phyloP scores from a whole-genome alignment of 2,888 invertebrate genomes.

The Lamproptera curius region DNA sequence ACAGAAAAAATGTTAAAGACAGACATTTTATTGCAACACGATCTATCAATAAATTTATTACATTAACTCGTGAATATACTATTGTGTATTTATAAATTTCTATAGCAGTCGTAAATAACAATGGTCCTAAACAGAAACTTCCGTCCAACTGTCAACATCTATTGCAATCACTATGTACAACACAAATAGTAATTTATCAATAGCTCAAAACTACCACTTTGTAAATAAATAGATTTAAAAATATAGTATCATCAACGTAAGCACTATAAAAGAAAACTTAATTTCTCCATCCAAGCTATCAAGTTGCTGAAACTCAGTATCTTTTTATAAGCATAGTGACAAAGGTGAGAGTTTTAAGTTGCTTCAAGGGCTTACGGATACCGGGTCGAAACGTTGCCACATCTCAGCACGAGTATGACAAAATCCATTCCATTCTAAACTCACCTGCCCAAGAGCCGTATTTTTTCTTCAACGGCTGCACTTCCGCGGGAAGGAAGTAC shows the following conservation, averaged over 20 bases:
- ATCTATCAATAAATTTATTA: no score
- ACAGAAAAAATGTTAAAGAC: no score
- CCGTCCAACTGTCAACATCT: no score
- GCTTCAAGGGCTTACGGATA: neutral
- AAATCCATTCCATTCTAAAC: conserved; percentile 36
- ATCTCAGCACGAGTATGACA: neutral
- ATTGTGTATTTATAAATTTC: no score
- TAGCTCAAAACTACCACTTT: neutral
- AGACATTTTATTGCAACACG: no score
- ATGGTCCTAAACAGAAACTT: no score
- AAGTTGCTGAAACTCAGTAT: conserved; percentile 3
- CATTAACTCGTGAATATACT: no score
- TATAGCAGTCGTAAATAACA: no score
- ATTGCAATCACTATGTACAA: no score
- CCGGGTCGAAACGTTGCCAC: conserved; percentile 1
- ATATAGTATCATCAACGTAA: no score
- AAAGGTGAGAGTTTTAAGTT: conserved; percentile 10
- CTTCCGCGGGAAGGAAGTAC: conserved; percentile 81
- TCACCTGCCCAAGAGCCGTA: conserved; percentile 94
- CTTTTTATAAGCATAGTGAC: conserved; percentile 8
- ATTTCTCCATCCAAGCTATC: neutral
- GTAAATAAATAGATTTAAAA: no score
- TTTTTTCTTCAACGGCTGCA: conserved; percentile 78
- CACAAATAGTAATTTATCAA: no score
- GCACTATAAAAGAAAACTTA: neutral